Percentiles rank a stretch among this genome's conserved stretches.
Evolutionary conservation across 2,888 invertebrate species (phyloP).

Genomic region (Cremastinae sp.): DNA sequence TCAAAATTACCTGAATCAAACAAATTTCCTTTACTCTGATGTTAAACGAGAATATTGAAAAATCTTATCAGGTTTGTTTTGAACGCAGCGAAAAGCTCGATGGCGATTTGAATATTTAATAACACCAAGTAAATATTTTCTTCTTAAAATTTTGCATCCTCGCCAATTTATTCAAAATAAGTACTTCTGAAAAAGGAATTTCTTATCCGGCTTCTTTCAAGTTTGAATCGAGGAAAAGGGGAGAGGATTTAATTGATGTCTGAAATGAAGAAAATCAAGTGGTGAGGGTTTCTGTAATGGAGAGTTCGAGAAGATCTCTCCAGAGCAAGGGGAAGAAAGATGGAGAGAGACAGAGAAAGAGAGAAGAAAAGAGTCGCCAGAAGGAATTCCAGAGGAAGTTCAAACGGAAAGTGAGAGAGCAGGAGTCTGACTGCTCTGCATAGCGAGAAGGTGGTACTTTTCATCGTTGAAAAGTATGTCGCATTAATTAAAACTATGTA

Average conservation of each 20-base stretch:
- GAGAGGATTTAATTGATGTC: conserved; percentile 56
- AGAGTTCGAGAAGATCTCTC: conserved; percentile 27
- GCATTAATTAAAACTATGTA: conserved; percentile 76
- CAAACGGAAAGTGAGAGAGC: conserved; percentile 48
- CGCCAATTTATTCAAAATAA: too few relatives aligned
- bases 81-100: too few relatives aligned
- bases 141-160: too few relatives aligned
- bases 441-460: conserved; percentile 72
- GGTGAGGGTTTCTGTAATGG: not conserved
- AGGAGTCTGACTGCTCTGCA: conserved; percentile 55
- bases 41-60: too few relatives aligned
- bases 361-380: conserved; percentile 37
- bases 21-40: too few relatives aligned
- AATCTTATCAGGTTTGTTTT: too few relatives aligned
- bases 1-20: too few relatives aligned
- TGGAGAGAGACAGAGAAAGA: conserved; percentile 36
- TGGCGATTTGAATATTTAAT: too few relatives aligned
- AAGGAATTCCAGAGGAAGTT: conserved; percentile 38
- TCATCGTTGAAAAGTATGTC: conserved; percentile 76
- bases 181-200: too few relatives aligned
- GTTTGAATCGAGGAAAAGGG: conserved; percentile 14
- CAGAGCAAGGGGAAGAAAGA: not conserved
- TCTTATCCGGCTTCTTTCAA: too few relatives aligned
- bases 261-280: conserved; percentile 28
- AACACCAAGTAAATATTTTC: too few relatives aligned